These are phyloP conservation scores for Nasua narica DNA, from an alignment of 2,797 vertebrate species.

Conservation along the genomic window DNA sequence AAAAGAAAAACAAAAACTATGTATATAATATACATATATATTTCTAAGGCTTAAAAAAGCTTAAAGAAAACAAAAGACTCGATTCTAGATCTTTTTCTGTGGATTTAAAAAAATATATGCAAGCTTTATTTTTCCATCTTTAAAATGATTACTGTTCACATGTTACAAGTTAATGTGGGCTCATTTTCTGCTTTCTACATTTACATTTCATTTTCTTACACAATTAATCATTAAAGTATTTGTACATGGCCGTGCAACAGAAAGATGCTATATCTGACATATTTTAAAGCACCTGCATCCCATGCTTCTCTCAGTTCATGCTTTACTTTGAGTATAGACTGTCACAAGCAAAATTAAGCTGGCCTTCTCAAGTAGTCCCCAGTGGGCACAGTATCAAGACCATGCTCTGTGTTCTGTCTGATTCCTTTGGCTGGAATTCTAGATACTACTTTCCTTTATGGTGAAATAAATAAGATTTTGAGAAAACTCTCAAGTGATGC, in stretches of 20 bases:
- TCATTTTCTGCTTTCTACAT: not conserved
- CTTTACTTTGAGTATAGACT: not conserved
- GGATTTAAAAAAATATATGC: not conserved
- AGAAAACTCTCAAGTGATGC: not conserved
- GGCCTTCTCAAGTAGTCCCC: not conserved
- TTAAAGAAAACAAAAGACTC: not conserved
- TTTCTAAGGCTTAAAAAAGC: not conserved
- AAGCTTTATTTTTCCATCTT: not conserved
- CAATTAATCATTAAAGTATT: not conserved
- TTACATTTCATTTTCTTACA: not conserved
- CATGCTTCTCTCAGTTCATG: not conserved
- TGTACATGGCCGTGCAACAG: not conserved
- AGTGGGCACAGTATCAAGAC: not conserved
- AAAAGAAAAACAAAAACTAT: not conserved
- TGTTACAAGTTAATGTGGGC: not conserved
- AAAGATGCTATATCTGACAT: not conserved
- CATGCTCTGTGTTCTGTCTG: not conserved
- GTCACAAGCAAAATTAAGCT: conserved; percentile 26
- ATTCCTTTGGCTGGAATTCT: not conserved
- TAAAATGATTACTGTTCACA: not conserved
- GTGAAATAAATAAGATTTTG: not conserved
- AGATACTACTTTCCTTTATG: not conserved
- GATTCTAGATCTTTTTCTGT: not conserved
- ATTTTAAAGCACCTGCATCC: not conserved
- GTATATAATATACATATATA: not conserved